Evolutionary conservation across 2,888 invertebrate genomes (phyloP).

Genomic region (Pseudococcus longispinus): DNA sequence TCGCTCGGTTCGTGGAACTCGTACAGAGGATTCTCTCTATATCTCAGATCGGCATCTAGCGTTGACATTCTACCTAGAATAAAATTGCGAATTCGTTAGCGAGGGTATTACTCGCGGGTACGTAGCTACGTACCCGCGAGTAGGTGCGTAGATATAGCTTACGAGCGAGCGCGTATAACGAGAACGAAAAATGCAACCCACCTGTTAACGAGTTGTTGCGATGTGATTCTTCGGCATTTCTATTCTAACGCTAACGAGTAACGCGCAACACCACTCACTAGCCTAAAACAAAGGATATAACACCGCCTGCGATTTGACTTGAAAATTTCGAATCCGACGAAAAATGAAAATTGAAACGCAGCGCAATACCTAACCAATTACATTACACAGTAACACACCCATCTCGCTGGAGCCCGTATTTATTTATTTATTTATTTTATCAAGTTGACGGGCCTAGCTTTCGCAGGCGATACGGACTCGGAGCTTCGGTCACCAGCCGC

Average conservation of each 20-base stretch:
- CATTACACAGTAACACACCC: no score
- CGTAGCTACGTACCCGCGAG: not conserved
- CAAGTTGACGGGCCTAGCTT: no score
- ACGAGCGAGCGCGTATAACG: not conserved
- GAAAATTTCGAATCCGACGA: no score
- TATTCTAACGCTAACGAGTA: not conserved
- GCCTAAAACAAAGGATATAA: no score
- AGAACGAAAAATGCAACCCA: not conserved
- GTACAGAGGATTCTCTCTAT: slow-evolving; percentile 71
- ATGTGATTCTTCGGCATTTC: not conserved
- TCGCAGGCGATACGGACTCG: no score
- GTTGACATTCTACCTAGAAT: slow-evolving; percentile 56
- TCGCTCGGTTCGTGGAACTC: slow-evolving; percentile 72
- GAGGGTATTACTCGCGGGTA: not conserved
- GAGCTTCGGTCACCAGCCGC: no score
- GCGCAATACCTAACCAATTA: no score
- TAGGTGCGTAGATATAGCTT: not conserved
- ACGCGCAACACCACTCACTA: no score
- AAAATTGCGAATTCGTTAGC: not conserved
- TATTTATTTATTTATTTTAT: no score
- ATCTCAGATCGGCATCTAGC: slow-evolving; percentile 69
- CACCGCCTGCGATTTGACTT: no score
- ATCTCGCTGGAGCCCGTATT: no score
- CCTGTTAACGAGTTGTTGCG: not conserved
- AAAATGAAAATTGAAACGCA: no score